Base-by-base conservation (phyloP, 2,113 vertebrate species). In the Haliaeetus leucogaster region DNA sequence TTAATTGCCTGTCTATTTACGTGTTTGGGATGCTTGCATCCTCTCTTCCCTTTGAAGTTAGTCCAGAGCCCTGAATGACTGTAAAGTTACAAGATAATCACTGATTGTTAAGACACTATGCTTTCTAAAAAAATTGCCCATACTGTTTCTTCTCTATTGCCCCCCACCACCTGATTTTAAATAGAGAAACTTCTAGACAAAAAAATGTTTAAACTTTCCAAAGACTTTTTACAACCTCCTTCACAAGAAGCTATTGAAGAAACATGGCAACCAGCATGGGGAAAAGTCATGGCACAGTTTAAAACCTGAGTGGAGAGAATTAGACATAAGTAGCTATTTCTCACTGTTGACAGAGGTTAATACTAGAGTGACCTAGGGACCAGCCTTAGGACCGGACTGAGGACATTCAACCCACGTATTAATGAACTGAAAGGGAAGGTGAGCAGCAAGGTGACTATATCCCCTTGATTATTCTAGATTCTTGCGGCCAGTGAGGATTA, bases 261-360 rank as follows among this genome's bases (percentile, higher is more conserved):
- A 97, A 84, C 11, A 18, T 63, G 47, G 27, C 30, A 77, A 59
- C 6, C 30, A 90, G 67, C 71, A 94, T 0, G 0, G 9, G 65
- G 29, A 45, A 80, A 86, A 90, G 34, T 58, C 9, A 2, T 13
- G 34, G 45, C 42, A 86, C 18, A 27, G 23, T 61, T 93, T 90
- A 86, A 92, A 89, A 78, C 21, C 38, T 29, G 9, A 93, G 26
- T 2, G 7, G 50, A 71, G 5, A 81, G 50, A 90, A 83, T 30
- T 47, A 63, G 67, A 70, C 11, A 17, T 65, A 70, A 88, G 67
- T 25, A 42, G 62, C 62, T 56, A 83, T 94, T 95, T 86, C 78
- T 97, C 78, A 93, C 48, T 77, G 19, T 26, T 94, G 85, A 92
- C 79, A 96, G 79, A 92, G 66, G 82, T 94, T 95, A 97, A 90